Evolutionary conservation across 2,888 invertebrate genomes (phyloP).

Genomic region (Phyto melanocephala): DNA sequence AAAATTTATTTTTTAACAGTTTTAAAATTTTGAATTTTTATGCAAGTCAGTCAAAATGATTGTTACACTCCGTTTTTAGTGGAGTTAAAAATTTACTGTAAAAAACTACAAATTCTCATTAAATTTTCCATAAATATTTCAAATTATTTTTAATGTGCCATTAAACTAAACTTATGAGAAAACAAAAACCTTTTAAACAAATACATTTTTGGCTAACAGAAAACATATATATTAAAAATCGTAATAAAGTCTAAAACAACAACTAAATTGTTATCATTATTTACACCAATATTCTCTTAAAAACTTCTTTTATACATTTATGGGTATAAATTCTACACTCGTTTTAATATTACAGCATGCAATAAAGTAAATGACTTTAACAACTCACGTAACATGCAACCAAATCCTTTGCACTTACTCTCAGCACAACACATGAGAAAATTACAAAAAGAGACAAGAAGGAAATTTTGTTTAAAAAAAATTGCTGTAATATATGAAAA

Average conservation of each 20-base stretch:
- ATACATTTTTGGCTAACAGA: not conserved
- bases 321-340: not conserved
- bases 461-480: constrained; percentile 15
- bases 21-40: too few relatives aligned
- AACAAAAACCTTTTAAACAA: too few relatives aligned
- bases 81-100: too few relatives aligned
- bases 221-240: not conserved
- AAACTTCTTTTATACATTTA: not conserved
- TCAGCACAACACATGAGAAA: not conserved
- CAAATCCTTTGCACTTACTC: not conserved
- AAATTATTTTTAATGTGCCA: too few relatives aligned
- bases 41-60: too few relatives aligned
- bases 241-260: constrained; percentile 37
- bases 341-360: constrained; percentile 27
- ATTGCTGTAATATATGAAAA: constrained; percentile 34
- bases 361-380: constrained; percentile 58
- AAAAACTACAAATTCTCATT: too few relatives aligned
- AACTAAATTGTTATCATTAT: constrained; percentile 53
- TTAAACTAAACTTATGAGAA: too few relatives aligned
- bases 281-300: constrained; percentile 56
- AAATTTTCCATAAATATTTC: too few relatives aligned
- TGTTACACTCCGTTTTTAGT: too few relatives aligned
- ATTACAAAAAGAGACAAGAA: not conserved
- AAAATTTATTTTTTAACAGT: too few relatives aligned
- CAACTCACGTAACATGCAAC: constrained; percentile 40